Conservation (phyloP, 92 coral and sea anemone genomes). For the Muricea muricata region DNA sequence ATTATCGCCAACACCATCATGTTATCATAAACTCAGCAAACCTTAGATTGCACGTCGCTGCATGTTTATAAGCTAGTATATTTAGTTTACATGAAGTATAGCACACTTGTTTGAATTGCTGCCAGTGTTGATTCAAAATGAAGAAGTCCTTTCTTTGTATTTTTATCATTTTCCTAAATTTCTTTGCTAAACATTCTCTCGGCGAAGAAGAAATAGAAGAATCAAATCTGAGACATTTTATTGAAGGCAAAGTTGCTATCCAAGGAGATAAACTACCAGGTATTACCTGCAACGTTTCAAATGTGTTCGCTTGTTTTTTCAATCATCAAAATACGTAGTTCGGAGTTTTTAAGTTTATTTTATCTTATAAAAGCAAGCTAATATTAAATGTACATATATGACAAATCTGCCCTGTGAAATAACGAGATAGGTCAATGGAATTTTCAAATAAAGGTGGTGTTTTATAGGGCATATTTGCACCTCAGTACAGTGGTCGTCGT, state of each 20-base stretch:
- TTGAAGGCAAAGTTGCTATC: conserved; percentile 87
- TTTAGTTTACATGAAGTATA: neutral
- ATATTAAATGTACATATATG: no score
- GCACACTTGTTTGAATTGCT: neutral
- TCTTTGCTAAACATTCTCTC: conserved; percentile 45
- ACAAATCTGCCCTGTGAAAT: no score
- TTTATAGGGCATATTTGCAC: no score
- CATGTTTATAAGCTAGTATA: neutral
- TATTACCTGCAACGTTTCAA: conserved; percentile 20
- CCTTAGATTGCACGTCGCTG: neutral
- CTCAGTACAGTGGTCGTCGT: no score
- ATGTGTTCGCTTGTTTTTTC: neutral
- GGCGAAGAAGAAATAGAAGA: conserved; percentile 72
- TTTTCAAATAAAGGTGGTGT: no score
- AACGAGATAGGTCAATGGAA: no score
- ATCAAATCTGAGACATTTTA: conserved; percentile 78
- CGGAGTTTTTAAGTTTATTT: neutral
- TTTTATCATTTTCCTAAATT: conserved; percentile 58
- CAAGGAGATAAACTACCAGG: conserved; percentile 87
- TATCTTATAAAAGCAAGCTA: conserved; percentile 61
- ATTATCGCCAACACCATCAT: no score
- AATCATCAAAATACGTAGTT: neutral
- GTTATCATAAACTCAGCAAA: neutral
- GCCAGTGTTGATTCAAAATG: conserved; percentile 18
- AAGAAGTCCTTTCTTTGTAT: neutral